These are phyloP conservation scores for Petrosia ficiformis DNA, from an alignment of 37 sponge, comb jelly and placozoan genomes.

Conservation along the genomic window DNA sequence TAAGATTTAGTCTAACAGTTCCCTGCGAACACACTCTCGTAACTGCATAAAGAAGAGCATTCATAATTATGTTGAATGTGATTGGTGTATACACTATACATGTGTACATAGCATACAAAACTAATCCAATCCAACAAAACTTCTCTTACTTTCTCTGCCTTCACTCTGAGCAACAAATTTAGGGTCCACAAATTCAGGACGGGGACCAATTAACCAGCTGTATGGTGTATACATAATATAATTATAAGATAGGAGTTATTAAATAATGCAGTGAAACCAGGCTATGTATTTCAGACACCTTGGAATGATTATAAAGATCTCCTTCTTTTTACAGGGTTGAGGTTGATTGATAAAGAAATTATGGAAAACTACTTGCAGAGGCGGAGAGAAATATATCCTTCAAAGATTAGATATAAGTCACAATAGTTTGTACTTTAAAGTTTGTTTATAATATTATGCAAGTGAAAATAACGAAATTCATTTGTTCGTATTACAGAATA, in stretches of 20 bases:
- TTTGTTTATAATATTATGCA: too few species aligned
- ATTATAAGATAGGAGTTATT: slow-evolving; percentile 61
- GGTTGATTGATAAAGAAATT: background rate
- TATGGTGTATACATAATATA: background rate
- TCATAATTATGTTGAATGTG: too few species aligned
- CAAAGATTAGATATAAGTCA: too few species aligned
- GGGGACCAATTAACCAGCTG: slow-evolving; percentile 60
- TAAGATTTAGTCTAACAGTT: slow-evolving; percentile 58
- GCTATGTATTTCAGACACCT: too few species aligned
- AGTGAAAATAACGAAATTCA: too few species aligned
- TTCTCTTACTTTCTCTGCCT: slow-evolving; percentile 86
- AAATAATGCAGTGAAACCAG: background rate
- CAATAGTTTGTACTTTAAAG: too few species aligned
- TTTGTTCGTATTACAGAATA: too few species aligned
- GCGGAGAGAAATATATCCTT: too few species aligned
- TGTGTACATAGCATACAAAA: too few species aligned
- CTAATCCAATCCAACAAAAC: background rate
- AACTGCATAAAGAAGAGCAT: slow-evolving; percentile 64
- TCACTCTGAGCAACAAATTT: slow-evolving; percentile 90
- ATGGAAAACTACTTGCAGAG: background rate
- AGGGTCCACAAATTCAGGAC: slow-evolving; percentile 95
- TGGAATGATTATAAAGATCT: background rate
- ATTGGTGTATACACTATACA: background rate
- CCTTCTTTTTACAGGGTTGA: too few species aligned
- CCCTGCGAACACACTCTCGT: slow-evolving; percentile 93